phyloP scores from a whole-genome alignment of 1,140 invertebrate species.

The Sarcophaga peregrina region DNA sequence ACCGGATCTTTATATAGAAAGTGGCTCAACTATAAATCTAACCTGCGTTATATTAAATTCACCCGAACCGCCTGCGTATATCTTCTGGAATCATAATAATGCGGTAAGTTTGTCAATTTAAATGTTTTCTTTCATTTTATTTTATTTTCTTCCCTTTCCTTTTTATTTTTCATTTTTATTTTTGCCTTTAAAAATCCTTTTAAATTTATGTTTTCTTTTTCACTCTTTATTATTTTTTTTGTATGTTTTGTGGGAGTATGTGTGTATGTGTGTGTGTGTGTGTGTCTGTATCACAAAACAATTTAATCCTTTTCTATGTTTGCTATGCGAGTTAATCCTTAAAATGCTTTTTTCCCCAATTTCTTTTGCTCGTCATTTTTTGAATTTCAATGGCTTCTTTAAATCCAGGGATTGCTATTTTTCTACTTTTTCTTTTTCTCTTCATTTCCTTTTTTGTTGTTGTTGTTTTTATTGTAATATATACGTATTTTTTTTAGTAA shows the following conservation, averaged over 20 bases:
- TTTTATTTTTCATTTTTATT: background rate
- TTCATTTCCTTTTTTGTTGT: background rate
- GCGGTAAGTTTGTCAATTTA: constrained; percentile 72
- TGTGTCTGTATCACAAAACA: background rate
- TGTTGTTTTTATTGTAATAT: background rate
- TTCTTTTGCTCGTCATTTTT: background rate
- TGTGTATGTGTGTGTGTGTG: background rate
- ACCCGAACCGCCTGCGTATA: constrained; percentile 90
- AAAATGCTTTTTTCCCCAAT: constrained; percentile 4
- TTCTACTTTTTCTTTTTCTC: background rate
- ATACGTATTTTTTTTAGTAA: background rate
- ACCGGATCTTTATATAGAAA: constrained; percentile 89
- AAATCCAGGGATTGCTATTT: constrained; percentile 5
- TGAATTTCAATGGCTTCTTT: constrained; percentile 35
- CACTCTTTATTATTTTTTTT: background rate
- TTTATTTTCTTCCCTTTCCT: background rate
- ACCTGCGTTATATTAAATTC: constrained; percentile 90
- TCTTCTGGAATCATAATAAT: constrained; percentile 93
- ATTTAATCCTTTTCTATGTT: constrained; percentile 32
- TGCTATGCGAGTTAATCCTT: constrained; percentile 18
- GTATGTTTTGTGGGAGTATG: background rate
- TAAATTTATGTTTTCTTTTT: background rate
- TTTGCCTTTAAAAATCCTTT: background rate
- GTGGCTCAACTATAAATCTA: constrained; percentile 92
- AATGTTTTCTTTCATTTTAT: background rate